Evolutionary conservation across 2,113 vertebrate genomes (phyloP), one percentile per base, ranked within the genome.

Genomic region (Carassius gibelio): DNA sequence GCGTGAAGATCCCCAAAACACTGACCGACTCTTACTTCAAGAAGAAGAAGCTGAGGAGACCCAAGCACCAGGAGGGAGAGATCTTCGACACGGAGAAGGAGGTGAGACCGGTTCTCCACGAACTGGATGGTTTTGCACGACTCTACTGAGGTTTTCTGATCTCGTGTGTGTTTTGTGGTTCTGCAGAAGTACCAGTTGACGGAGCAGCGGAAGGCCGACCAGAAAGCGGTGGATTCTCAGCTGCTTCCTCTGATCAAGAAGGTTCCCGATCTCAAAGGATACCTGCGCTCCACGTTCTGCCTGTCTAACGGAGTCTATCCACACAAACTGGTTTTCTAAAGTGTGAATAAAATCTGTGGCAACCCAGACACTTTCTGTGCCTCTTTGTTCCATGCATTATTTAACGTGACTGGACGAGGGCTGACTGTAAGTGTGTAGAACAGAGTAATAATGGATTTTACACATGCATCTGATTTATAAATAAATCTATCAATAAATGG

Each of bases 81-180:
- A 99, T 99, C 92, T 99, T 99, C 72, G 97, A 99, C 88, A 99
- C 97, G 0, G 97, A 99, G 74, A 99, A 98, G 86, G 98, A 98
- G 92, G 98, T 98, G 82, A 57, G 64, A 36, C 8, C 0, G 55
- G 2, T 59, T 62, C 8, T 23, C 9, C 8, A 3, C 30, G 55
- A 0, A 2, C 2, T 21, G 0, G 2, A 36, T 17, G 14, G 7
- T 9, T 68, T 4, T 3, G 30, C 64, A 17, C 26, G 64, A 8
- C 26, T 69, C 64, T 30, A 10, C 21, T 83, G 50, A 48, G 8
- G 21, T 21, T 21, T 38, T 30, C 8, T 45, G 6, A 42, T 42
- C 42, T 42, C 8, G 7, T 42, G 42, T 42, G 42, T 48, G 6
- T 85, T 83, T 0, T 86, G 69, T 88, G 89, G 10, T 23, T 88